phyloP scores from a whole-genome alignment of 2,113 vertebrate species.

The Spilogale gracilis region DNA sequence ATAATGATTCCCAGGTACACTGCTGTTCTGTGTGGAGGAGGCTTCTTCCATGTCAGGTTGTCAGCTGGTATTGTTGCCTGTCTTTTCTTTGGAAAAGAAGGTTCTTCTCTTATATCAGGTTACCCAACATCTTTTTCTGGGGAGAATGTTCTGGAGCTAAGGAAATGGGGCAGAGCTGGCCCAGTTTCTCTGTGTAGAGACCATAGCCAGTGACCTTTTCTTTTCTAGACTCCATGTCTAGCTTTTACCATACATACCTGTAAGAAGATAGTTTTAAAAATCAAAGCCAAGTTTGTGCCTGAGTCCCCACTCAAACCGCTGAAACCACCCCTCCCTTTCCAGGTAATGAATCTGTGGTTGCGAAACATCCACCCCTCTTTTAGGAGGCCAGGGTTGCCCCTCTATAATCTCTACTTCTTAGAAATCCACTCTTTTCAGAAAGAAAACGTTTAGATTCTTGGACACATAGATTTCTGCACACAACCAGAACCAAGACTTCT shows the following conservation, averaged over 20 bases:
- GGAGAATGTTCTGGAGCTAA: not conserved
- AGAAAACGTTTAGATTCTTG: slow-evolving; percentile 12
- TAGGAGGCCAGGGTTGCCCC: not conserved
- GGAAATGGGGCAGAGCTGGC: not conserved
- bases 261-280: slow-evolving; percentile 36
- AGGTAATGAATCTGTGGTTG: not conserved
- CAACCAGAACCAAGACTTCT: not conserved
- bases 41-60: not conserved
- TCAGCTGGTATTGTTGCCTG: not conserved
- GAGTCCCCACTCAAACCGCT: not conserved
- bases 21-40: not conserved
- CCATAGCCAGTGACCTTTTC: not conserved
- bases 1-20: not conserved
- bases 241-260: not conserved
- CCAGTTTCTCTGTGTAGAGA: not conserved
- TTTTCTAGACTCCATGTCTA: not conserved
- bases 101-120: not conserved
- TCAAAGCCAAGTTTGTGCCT: not conserved
- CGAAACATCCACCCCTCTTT: not conserved
- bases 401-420: not conserved
- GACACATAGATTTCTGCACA: not conserved
- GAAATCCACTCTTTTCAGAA: not conserved
- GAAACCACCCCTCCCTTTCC: not conserved
- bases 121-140: not conserved
- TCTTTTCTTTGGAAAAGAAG: not conserved